Percentiles rank a stretch among this genome's conserved stretches.
Evolutionary conservation across 2,113 vertebrate species (phyloP).

Genomic region (Plecturocebus donacophilus): DNA sequence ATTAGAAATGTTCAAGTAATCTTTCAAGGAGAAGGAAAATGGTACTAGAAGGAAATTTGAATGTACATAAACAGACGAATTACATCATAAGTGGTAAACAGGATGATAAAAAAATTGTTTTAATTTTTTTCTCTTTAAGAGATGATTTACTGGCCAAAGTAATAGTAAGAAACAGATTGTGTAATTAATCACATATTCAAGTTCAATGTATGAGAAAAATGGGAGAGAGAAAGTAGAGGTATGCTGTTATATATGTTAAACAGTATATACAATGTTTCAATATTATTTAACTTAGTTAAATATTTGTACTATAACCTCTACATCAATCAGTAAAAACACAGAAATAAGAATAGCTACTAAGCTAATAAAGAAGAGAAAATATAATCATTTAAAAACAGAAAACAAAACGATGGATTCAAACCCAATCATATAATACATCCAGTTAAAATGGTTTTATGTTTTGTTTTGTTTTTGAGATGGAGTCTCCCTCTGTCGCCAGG

Average conservation of each 20-base stretch:
- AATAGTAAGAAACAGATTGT: background rate
- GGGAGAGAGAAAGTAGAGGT: background rate
- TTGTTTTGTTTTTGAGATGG: too few species aligned
- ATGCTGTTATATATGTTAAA: background rate
- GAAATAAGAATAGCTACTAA: background rate
- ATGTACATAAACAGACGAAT: background rate
- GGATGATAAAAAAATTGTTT: background rate
- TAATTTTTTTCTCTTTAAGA: background rate
- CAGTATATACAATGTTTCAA: background rate
- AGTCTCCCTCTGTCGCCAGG: too few species aligned
- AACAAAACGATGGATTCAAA: background rate
- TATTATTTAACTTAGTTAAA: background rate
- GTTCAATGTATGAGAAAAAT: background rate
- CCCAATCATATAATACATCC: background rate
- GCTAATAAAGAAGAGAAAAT: background rate
- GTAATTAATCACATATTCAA: background rate
- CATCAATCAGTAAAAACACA: background rate
- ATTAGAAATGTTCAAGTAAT: background rate
- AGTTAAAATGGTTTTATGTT: background rate
- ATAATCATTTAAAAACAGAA: background rate
- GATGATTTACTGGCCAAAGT: background rate
- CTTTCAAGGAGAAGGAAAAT: background rate
- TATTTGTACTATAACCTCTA: background rate
- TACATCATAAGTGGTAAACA: background rate
- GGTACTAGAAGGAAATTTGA: background rate